A percentile compares a stretch with the other conserved stretches of the same genome.
phyloP scores from a whole-genome alignment of 2,113 vertebrate species.

The Azemiops feae region DNA sequence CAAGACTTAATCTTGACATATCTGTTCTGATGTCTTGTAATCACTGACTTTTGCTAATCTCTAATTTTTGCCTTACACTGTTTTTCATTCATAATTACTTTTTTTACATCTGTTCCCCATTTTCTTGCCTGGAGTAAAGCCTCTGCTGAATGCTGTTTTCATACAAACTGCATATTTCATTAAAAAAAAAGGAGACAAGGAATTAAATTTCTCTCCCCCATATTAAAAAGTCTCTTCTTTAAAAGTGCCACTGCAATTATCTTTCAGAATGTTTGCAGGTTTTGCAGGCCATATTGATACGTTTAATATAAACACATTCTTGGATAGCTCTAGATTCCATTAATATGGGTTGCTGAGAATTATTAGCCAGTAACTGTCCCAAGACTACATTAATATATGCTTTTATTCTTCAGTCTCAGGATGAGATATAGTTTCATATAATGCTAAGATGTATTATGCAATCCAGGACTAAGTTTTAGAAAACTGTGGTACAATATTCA shows the following conservation, averaged over 20 bases:
- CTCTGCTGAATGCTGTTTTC: neutral
- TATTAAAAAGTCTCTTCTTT: neutral
- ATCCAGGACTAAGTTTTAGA: neutral
- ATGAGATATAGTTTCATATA: neutral
- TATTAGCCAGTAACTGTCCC: neutral
- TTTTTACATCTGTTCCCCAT: neutral
- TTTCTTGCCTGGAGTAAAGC: neutral
- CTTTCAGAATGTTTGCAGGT: neutral
- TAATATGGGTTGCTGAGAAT: neutral
- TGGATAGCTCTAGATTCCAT: neutral
- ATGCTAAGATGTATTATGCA: neutral
- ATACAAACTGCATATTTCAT: neutral
- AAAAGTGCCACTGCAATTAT: neutral
- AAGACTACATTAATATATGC: neutral
- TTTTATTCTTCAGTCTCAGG: neutral
- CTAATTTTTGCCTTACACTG: neutral
- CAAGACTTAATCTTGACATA: neutral
- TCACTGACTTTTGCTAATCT: neutral
- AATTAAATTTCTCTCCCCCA: neutral
- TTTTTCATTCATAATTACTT: neutral
- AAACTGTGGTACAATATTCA: slow-evolving; percentile 31
- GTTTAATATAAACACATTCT: neutral
- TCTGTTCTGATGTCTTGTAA: neutral
- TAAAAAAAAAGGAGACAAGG: neutral
- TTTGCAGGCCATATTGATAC: neutral